These are phyloP conservation scores for Xyrichtys novacula DNA, from an alignment of 2,797 vertebrate genomes.

Conservation along the genomic window DNA sequence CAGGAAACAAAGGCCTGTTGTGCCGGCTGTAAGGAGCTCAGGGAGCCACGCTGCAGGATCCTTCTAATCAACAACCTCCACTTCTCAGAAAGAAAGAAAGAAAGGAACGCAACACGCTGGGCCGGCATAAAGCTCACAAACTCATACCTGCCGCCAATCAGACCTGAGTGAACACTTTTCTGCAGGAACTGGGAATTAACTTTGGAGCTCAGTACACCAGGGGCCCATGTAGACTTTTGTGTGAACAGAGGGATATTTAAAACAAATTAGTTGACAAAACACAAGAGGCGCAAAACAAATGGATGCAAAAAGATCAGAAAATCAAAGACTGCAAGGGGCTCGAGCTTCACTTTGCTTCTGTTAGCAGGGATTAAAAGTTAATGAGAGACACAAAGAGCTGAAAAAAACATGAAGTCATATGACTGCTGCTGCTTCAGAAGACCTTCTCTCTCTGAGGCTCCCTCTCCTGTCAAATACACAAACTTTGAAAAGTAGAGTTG, in stretches of 20 bases:
- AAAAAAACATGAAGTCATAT: neutral
- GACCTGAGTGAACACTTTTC: neutral
- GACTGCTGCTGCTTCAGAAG: neutral
- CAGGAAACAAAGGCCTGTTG: conserved; percentile 52
- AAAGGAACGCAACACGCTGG: neutral
- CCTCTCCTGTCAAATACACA: no score
- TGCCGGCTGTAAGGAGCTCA: conserved; percentile 63
- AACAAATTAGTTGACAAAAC: no score
- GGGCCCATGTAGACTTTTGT: no score
- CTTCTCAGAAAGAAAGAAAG: conserved; percentile 37
- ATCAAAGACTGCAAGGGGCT: neutral
- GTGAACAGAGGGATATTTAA: neutral
- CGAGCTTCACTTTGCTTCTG: no score
- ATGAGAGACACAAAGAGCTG: neutral
- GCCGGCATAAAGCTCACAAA: neutral
- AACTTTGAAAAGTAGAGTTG: no score
- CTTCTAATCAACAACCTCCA: conserved; percentile 19
- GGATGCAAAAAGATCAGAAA: neutral
- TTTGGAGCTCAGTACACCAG: neutral
- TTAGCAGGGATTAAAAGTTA: no score
- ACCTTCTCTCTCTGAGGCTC: neutral
- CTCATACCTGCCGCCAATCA: conserved; percentile 13
- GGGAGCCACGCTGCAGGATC: conserved; percentile 8
- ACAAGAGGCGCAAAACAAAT: neutral
- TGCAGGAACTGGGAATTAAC: neutral